Conservation (phyloP, 1,140 invertebrate species). For the Nephila pilipes region DNA sequence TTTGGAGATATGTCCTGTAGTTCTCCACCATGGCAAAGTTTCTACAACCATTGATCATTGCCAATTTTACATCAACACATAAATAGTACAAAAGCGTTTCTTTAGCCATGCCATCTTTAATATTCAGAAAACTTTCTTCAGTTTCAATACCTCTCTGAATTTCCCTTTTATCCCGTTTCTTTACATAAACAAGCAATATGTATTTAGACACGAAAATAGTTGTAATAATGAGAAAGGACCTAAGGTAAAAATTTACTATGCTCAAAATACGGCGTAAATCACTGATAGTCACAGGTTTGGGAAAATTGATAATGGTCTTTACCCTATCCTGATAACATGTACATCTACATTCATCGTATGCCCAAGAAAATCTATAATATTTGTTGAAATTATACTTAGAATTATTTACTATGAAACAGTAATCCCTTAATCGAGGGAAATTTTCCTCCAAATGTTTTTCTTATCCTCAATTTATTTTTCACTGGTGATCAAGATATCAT, state of each 20-base stretch:
- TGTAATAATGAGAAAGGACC: slow-evolving; percentile 23
- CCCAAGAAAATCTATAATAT: slow-evolving; percentile 67
- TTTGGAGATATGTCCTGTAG: neutral
- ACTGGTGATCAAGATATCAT: slow-evolving; percentile 70
- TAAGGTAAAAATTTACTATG: slow-evolving; percentile 33
- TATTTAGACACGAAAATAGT: neutral
- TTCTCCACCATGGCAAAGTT: neutral
- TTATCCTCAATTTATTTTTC: neutral
- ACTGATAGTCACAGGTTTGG: neutral
- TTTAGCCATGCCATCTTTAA: neutral
- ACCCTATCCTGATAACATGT: neutral
- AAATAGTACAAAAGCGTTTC: neutral
- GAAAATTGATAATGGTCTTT: no score
- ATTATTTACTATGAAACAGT: slow-evolving; percentile 64
- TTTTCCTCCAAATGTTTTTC: slow-evolving; percentile 58
- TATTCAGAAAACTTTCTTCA: neutral
- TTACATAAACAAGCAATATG: neutral
- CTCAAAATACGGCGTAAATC: neutral
- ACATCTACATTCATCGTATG: slow-evolving; percentile 27
- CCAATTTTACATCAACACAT: neutral
- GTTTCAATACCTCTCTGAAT: neutral
- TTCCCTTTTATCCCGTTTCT: neutral
- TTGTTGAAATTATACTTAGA: neutral
- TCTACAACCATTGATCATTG: neutral
- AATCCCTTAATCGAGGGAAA: slow-evolving; percentile 49